phyloP scores from a whole-genome alignment of 2,888 invertebrate species.

The Tachystola acroxantha region DNA sequence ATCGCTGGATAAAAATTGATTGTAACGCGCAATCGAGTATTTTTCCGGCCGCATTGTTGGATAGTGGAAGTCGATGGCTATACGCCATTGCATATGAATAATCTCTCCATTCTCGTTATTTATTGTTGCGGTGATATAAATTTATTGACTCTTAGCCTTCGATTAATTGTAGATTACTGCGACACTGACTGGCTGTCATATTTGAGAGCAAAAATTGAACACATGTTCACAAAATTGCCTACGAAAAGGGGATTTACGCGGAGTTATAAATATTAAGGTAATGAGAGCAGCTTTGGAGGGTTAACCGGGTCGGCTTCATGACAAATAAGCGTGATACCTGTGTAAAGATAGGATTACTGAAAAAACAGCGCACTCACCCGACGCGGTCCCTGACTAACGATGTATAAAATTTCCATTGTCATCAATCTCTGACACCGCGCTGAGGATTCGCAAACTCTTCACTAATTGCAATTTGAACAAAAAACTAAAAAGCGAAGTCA shows the following conservation, averaged over 20 bases:
- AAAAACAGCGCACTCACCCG: constrained; percentile 69
- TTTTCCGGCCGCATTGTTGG: constrained; percentile 41
- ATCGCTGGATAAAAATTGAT: constrained; percentile 62
- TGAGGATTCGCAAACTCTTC: constrained; percentile 74
- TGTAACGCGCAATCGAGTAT: constrained; percentile 41
- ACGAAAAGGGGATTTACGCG: constrained; percentile 11
- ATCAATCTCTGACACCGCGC: constrained; percentile 76
- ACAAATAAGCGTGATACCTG: constrained; percentile 53
- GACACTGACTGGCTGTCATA: constrained; percentile 12
- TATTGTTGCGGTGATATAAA: constrained; percentile 50
- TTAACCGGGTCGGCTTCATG: constrained; percentile 41
- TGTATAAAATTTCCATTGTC: constrained; percentile 78
- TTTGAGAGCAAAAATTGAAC: constrained; percentile 14
- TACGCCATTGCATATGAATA: constrained; percentile 35
- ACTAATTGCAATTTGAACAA: constrained; percentile 77
- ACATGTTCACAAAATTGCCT: constrained; percentile 13
- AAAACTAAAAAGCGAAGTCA: constrained; percentile 73
- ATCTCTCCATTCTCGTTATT: constrained; percentile 48
- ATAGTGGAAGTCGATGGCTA: no score
- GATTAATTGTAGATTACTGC: constrained; percentile 43
- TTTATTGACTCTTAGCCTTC: constrained; percentile 50
- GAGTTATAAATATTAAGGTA: constrained; percentile 31
- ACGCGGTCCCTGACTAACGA: constrained; percentile 73
- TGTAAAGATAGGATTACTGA: constrained; percentile 60
- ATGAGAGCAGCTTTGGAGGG: constrained; percentile 32